phyloP scores from a whole-genome alignment of 2,797 vertebrate genomes.

The Sebastes diaconus region DNA sequence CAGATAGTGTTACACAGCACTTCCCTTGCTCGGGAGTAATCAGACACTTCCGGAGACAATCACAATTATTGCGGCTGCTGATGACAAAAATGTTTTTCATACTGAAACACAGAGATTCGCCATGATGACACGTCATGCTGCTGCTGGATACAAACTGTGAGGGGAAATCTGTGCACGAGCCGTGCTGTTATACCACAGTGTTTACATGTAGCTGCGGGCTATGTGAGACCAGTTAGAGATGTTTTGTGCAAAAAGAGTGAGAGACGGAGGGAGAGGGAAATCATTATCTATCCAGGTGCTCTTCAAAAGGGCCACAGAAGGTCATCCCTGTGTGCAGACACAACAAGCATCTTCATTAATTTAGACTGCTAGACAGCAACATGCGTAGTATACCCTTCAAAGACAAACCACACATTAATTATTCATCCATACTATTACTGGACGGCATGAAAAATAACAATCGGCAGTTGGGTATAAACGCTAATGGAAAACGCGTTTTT shows the following conservation, averaged over 20 bases:
- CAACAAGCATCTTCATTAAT: slow-evolving; percentile 55
- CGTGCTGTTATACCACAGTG: slow-evolving; percentile 24
- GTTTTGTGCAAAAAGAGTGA: neutral
- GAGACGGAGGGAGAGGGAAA: slow-evolving; percentile 5
- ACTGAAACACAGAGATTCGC: slow-evolving; percentile 1
- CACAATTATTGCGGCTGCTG: slow-evolving; percentile 20
- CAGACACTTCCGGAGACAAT: slow-evolving; percentile 44
- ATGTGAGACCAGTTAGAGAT: slow-evolving; percentile 18
- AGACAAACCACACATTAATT: slow-evolving; percentile 49
- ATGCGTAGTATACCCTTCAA: slow-evolving; percentile 37
- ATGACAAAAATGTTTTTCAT: slow-evolving; percentile 8
- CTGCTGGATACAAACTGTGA: slow-evolving; percentile 4
- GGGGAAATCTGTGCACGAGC: slow-evolving; percentile 21
- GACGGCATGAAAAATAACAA: slow-evolving; percentile 23
- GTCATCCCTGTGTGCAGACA: slow-evolving; percentile 20
- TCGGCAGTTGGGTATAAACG: slow-evolving; percentile 22
- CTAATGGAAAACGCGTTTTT: slow-evolving; percentile 15
- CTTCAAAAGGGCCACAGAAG: slow-evolving; percentile 48
- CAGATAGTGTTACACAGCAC: slow-evolving; percentile 58
- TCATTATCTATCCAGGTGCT: slow-evolving; percentile 51
- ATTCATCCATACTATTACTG: slow-evolving; percentile 39
- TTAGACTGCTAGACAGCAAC: slow-evolving; percentile 35
- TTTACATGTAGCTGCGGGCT: slow-evolving; percentile 48
- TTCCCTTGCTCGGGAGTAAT: slow-evolving; percentile 35
- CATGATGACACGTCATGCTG: neutral